Percentiles rank a stretch among this genome's conserved stretches.
Conservation (phyloP, 2,797 vertebrate species). For the Cetoscarus ocellatus region DNA sequence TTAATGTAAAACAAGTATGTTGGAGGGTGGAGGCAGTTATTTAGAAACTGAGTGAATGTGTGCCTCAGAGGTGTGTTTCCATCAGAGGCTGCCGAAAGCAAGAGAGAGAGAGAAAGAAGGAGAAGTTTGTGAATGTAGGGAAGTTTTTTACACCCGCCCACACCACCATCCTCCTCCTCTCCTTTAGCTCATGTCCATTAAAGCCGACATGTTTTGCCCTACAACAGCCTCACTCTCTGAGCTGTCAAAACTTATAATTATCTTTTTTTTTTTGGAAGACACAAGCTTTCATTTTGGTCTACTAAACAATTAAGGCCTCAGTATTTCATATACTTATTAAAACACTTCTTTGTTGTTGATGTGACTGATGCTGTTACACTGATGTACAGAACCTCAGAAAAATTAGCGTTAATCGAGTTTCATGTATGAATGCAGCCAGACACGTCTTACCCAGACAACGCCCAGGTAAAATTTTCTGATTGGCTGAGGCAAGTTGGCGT, state of each 20-base stretch:
- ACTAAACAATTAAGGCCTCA: not conserved
- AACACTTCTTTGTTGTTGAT: not conserved
- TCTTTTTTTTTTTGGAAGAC: slow-evolving; percentile 1
- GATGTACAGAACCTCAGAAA: too few relatives aligned
- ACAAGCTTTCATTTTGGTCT: not conserved
- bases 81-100: not conserved
- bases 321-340: slow-evolving; percentile 8
- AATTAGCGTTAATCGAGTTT: too few relatives aligned
- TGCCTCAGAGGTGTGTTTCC: slow-evolving; percentile 23
- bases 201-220: slow-evolving; percentile 8
- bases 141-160: slow-evolving; percentile 28
- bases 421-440: too few relatives aligned
- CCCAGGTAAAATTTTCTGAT: too few relatives aligned
- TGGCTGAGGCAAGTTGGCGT: too few relatives aligned
- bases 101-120: slow-evolving; percentile 22
- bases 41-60: not conserved
- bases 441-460: too few relatives aligned
- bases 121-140: slow-evolving; percentile 24
- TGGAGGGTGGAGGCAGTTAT: not conserved
- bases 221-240: slow-evolving; percentile 7
- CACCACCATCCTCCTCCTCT: slow-evolving; percentile 19
- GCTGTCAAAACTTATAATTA: slow-evolving; percentile 31
- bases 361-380: too few relatives aligned
- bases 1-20: not conserved
- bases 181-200: slow-evolving; percentile 40